Base-by-base conservation (phyloP, 2,888 invertebrate genomes). In the Folsomia manolachei region DNA sequence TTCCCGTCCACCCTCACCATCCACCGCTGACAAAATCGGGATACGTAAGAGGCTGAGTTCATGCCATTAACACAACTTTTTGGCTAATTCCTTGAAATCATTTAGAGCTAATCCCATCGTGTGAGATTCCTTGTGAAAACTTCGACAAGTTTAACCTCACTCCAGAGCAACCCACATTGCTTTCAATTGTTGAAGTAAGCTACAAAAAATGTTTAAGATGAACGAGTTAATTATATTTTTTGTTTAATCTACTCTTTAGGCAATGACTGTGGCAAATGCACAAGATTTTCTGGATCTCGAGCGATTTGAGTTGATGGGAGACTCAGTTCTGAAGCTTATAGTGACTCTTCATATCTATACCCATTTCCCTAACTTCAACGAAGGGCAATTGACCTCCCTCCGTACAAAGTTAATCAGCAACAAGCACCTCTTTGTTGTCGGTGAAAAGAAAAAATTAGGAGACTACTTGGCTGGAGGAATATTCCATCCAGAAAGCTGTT, bases 271-370 rank as follows among this genome's bases (percentile, higher is more conserved):
- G 0, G 88, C 90, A 51, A 88, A 88, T 72, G 89, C 91, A 0
- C 86, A 89, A 75, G 95, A 96, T 81, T 87, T 88, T 2, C 89
- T 94, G 77, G 88, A 93, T 82, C 83, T 93, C 80, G 96, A 97
- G 82, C 85, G 94, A 1, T 85, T 91, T 18, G 95, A 96, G 84
- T 93, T 93, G 0, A 87, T 97, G 1, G 97, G 96, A 0, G 96
- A 97, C 83, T 91, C 94, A 0, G 92, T 92, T 83, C 85, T 97
- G 7, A 96, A 97, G 84, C 91, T 90, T 80, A 88, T 90, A 1
- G 86, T 89, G 0, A 90, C 91, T 0, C 83, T 93, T 1, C 92
- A 89, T 83, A 85, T 95, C 23, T 91, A 88, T 82, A 88, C 90
- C 78, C 86, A 87, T 71, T 93, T 90, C 83, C 88, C 90, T 0